Base-by-base conservation (phyloP, 2,113 vertebrate genomes). In the Holacanthus passer region DNA sequence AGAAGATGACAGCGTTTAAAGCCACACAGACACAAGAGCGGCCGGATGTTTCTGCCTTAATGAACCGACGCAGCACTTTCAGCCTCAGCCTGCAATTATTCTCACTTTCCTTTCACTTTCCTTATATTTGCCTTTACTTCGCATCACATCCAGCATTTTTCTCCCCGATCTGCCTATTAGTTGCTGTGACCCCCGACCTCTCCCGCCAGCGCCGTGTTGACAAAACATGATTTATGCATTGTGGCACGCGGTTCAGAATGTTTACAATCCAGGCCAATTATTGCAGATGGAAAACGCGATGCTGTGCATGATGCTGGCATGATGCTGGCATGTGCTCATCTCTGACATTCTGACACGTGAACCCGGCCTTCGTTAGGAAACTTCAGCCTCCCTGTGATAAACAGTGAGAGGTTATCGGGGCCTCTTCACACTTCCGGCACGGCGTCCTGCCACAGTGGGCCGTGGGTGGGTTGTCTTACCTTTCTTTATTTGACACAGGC, bases 191-290 rank as follows among this genome's bases (percentile, higher is more conserved):
- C 87, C 29, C 22, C 17, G 72, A 77, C 85, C 90, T 56, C 52
- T 6, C 22, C 47, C 53, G 35, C 27, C 31, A 3, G 52, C 37
- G 20, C 19, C 27, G 56, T 55, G 73, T 63, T 32, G 76, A 78
- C 84, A 82, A 64, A 85, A 83, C 50, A 47, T 82, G 81, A 92
- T 90, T 85, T 75, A 89, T 88, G 56, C 68, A 32, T 59, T 4
- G 62, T 75, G 72, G 72, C 73, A 37, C 56, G 27, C 10, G 5
- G 35, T 69, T n/a, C 27, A 47, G 27, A 50, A 58, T 77, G 79
- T 87, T 87, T 66, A 67, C 79, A 69, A 45, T 78, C 70, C 67
- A 77, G 53, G 55, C 81, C 89, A 83, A 79, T 90, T 88, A 89
- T 22, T 58, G 59, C 32, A 48, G 17, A 70, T n/a, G 20, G 1